Evolutionary conservation across 2,888 invertebrate species (phyloP).

Genomic region (Eulithis prunata): DNA sequence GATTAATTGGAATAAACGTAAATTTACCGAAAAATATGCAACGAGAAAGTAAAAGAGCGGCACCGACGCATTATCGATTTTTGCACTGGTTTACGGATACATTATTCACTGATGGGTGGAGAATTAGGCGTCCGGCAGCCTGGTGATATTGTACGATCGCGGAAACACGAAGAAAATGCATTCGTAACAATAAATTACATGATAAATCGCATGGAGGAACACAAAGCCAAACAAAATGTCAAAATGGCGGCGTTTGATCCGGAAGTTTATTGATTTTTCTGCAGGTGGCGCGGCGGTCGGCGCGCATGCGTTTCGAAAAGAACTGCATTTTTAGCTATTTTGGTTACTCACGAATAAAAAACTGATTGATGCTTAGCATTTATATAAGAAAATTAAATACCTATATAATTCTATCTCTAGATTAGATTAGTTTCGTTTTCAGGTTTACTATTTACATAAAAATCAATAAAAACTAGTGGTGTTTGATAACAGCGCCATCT

Average conservation of each 20-base stretch:
- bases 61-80: conserved; percentile 76
- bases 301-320: conserved; percentile 79
- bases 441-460: too few relatives aligned
- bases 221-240: conserved; percentile 84
- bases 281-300: conserved; percentile 66
- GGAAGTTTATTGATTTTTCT: conserved; percentile 47
- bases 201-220: conserved; percentile 67
- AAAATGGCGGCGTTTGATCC: conserved; percentile 81
- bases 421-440: too few relatives aligned
- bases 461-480: too few relatives aligned
- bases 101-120: conserved; percentile 54
- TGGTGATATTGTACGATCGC: conserved; percentile 48
- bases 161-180: conserved; percentile 54
- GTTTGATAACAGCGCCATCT: conserved; percentile 9
- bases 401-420: too few relatives aligned
- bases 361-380: too few relatives aligned
- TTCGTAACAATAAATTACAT: conserved; percentile 63
- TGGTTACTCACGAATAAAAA: too few relatives aligned
- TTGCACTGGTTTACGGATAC: conserved; percentile 58
- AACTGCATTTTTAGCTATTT: too few relatives aligned
- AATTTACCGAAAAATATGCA: conserved; percentile 57
- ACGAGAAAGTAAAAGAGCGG: conserved; percentile 78
- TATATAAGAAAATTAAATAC: too few relatives aligned
- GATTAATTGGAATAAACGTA: conserved; percentile 37
- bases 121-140: conserved; percentile 49